Evolutionary conservation across 2,888 invertebrate species (phyloP).

Genomic region (Noctua comes): DNA sequence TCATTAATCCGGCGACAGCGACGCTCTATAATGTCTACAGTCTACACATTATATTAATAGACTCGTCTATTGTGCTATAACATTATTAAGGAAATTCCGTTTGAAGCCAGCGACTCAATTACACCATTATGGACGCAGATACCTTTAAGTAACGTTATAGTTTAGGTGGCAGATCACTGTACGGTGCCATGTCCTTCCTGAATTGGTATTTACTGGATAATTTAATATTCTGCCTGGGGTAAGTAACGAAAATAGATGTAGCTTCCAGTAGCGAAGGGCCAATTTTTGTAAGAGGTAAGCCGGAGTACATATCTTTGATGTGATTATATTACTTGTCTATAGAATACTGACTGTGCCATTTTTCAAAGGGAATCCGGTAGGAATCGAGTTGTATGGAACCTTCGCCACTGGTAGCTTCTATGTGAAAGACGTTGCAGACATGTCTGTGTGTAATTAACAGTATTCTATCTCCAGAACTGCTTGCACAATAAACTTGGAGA

Average conservation of each 20-base stretch:
- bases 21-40: slow-evolving; percentile 53
- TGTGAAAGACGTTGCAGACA: neutral
- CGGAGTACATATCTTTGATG: too few relatives aligned
- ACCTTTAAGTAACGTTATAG: slow-evolving; percentile 49
- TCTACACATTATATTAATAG: slow-evolving; percentile 63
- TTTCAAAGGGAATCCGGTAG: too few relatives aligned
- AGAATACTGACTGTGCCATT: too few relatives aligned
- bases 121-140: slow-evolving; percentile 43
- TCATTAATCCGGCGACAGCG: slow-evolving; percentile 69
- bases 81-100: slow-evolving; percentile 65
- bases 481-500: neutral
- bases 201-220: slow-evolving; percentile 17
- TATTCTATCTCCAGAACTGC: neutral
- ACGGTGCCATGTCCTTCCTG: neutral
- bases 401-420: too few relatives aligned
- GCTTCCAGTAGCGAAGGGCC: too few relatives aligned
- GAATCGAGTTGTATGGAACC: too few relatives aligned
- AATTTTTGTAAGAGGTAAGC: too few relatives aligned
- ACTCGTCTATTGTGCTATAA: slow-evolving; percentile 56
- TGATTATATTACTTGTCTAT: too few relatives aligned
- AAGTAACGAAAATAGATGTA: neutral
- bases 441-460: neutral
- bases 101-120: slow-evolving; percentile 57
- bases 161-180: slow-evolving; percentile 31
- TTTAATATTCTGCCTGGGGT: slow-evolving; percentile 4